Base-by-base conservation (phyloP, 2,888 invertebrate species). In the Iselma pallidipennis region DNA sequence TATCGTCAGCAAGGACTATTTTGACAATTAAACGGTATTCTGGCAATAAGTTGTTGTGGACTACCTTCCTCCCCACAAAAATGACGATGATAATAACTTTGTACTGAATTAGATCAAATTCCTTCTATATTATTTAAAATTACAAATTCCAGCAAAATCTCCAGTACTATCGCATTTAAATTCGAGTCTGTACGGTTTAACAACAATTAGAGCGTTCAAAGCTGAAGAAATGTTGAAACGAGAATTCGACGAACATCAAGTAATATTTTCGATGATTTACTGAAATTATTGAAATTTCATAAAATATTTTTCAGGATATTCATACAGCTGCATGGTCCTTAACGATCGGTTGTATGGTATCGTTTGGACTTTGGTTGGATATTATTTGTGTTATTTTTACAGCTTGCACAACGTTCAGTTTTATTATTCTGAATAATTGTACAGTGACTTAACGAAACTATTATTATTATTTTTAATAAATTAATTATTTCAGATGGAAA, bases 161-260 rank as follows among this genome's bases (percentile, higher is more conserved):
- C 96, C 96, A 0, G 91, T 96, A 0, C 95, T 95, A 79, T 91
- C 94, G 0, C 94, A 95, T 78, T 86, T 96, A 71, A 91, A 90
- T 33, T 89, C 94, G 0, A 89, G 92, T 0, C 83, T 96, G 4
- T 87, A 90, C 66, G 96, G 96, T 1, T 86, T 96, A 16, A 87
- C 91, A 49, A 94, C 94, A 0, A 94, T 96, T 64, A 85, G 96
- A 59, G 91, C 95, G 0, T 88, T 89, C 2, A 85, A 86, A n/a
- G 88, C 89, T 1, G 86, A 91, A 78, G 83, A 87, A 63, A 83
- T 88, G 64, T 87, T 95, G 55, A 85, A 87, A 52, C 83, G 86
- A 70, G 90, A 91, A 72, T 92, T 92, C 70, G 92, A 92, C 75
- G 77, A 81, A 51, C 83, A 84, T 53, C 87, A 87, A 82, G 88